Evolutionary conservation across 2,888 invertebrate species (phyloP).

Genomic region (Crioceris asparagi): DNA sequence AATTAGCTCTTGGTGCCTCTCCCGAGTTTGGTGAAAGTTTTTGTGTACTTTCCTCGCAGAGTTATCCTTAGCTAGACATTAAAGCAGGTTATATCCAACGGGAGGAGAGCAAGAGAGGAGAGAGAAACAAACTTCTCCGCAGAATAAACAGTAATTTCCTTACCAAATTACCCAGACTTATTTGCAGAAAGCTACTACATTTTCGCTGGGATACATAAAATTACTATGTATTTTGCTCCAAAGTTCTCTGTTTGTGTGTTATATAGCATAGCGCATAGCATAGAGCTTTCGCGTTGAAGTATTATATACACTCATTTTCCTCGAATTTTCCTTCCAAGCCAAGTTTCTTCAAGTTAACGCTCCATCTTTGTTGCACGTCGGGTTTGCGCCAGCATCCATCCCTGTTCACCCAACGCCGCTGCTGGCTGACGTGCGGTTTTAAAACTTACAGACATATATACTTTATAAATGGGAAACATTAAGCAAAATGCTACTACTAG

Average conservation of each 20-base stretch:
- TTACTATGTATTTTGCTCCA: constrained; percentile 38
- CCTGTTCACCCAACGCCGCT: too few relatives aligned
- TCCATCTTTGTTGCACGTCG: too few relatives aligned
- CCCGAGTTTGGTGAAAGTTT: too few relatives aligned
- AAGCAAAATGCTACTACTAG: constrained; percentile 33
- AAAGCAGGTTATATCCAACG: constrained; percentile 29
- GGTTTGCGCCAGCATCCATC: too few relatives aligned
- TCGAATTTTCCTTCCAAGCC: neutral
- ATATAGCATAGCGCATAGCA: constrained; percentile 31
- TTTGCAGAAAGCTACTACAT: constrained; percentile 38
- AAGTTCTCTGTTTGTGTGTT: constrained; percentile 34
- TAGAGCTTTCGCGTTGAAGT: too few relatives aligned
- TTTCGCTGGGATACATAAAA: constrained; percentile 39
- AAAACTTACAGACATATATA: constrained; percentile 22
- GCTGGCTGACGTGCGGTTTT: constrained; percentile 24
- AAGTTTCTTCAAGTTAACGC: constrained; percentile 2
- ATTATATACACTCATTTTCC: constrained; percentile 1
- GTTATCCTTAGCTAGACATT: constrained; percentile 24
- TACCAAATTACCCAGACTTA: constrained; percentile 40
- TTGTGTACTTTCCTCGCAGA: too few relatives aligned
- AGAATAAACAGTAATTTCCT: constrained; percentile 41
- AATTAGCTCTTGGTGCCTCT: too few relatives aligned
- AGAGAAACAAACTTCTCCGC: constrained; percentile 34
- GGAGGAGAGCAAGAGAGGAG: too few relatives aligned
- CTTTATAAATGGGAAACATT: constrained; percentile 34